Base-by-base conservation (phyloP, 2,113 vertebrate species). In the Gambusia affinis region DNA sequence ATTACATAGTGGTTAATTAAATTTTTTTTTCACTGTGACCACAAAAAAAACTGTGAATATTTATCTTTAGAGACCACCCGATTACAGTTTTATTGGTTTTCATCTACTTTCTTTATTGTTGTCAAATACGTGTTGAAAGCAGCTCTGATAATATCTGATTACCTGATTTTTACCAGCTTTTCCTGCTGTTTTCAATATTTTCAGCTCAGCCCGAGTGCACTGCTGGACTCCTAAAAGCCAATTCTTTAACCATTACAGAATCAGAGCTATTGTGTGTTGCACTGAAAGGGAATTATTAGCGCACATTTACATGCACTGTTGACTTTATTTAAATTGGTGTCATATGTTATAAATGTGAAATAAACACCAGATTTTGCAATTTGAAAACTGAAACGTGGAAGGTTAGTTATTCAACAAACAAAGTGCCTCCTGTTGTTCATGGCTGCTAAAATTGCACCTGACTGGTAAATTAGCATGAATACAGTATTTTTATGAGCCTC, bases 401-500 rank as follows among this genome's bases (percentile, higher is more conserved):
- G 51, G 10, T 57, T 10, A n/a, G 51, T 57, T n/a, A 57, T 57
- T 57, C 24, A 54, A 7, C 17, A 54, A 54, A 22, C 47, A 24
- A 57, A 24, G 28, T 2, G 12, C 67, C n/a, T 39, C 62, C 75
- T 35, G 15, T n/a, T 61, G 69, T 67, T 64, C 51, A 75, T 27
- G 51, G 35, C 72, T 70, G 35, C 54, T 75, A 35, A 73, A 67
- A 75, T 69, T 33, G 35, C 61, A 62, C 51, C 29, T 65, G 70
- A 83, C 76, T 39, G 76, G 60, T 72, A 30, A 81, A 77, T 79
- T 70, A 19, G 67, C 44, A 72, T 66, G 29, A 85, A 70, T 72
- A 70, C 62, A 76, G 35, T 69, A 42, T 44, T 67, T 73, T 17
- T 61, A 39, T 64, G 17, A 73, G 70, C 6, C 28, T 70, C 24